Evolutionary conservation across 2,113 vertebrate genomes (phyloP), one percentile per base, ranked within the genome.

Genomic region (Oryzias celebensis): DNA sequence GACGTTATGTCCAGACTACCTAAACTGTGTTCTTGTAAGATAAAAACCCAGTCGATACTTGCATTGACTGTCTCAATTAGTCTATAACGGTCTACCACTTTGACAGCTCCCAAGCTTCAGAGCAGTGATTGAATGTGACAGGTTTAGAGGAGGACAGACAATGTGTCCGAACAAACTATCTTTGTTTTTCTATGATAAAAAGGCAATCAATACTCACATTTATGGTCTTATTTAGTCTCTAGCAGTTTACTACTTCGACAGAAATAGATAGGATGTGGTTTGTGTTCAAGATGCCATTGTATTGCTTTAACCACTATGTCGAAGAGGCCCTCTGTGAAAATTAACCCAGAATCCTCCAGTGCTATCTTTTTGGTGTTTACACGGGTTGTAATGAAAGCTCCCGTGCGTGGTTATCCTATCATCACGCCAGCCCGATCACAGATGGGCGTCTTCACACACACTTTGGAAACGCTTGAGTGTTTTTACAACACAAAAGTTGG

Each of bases 251-350:
- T 6, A 28, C 26, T 6, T 5, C 4, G 26, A 28, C 26, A 28
- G 14, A 14, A 7, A 43, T 6, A 28, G 50, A 23, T 6, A 47
- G 31, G 50, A 20, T 56, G 48, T 28, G 47, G 55, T 62, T 52
- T 52, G 58, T 66, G 57, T 70, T 87, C 48, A 65, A 86, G 22
- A 47, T 51, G 50, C 62, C 67, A 43, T 43, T 22, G 0, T 23
- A 8, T 23, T 82, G 75, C 86, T 60, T 71, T 78, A 84, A 66
- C 49, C 65, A 23, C 79, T 67, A 68, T 81, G 70, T 68, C 77
- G 77, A 82, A 74, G 78, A 85, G 82, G 62, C 56, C 74, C 80
- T 85, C 47, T 22, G 71, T 84, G 75, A 83, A 78, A 85, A 87
- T 84, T 3, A 89, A 80, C 77, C 52, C 56, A 59, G 48, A 31